Percentiles rank a stretch among this genome's conserved stretches.
These are phyloP conservation scores for Erebia ligea DNA, from an alignment of 2,888 invertebrate species.

Conservation along the genomic window DNA sequence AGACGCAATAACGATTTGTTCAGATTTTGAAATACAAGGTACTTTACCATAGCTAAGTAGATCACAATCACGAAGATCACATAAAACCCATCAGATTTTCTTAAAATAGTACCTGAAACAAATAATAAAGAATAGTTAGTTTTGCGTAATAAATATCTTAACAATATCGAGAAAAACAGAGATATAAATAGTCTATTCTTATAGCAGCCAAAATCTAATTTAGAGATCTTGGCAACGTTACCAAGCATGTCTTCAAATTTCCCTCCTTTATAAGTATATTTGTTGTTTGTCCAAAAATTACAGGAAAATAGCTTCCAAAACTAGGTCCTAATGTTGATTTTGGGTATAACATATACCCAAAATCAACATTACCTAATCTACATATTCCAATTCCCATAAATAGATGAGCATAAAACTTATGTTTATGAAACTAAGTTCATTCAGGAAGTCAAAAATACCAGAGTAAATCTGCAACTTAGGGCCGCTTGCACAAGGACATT, in stretches of 20 bases:
- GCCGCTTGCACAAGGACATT: too few relatives aligned
- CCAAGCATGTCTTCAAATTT: conserved; percentile 8
- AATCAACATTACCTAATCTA: too few relatives aligned
- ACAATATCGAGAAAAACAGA: not conserved
- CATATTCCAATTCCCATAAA: too few relatives aligned
- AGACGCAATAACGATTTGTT: not conserved
- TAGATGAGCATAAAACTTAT: too few relatives aligned
- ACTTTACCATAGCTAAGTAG: not conserved
- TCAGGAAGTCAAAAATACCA: too few relatives aligned
- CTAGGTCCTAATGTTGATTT: not conserved
- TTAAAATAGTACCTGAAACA: conserved; percentile 10
- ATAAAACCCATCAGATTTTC: not conserved
- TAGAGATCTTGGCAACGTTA: conserved; percentile 11
- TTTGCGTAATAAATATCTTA: not conserved
- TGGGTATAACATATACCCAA: not conserved
- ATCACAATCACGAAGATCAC: not conserved
- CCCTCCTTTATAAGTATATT: not conserved
- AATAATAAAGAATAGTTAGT: conserved; percentile 5
- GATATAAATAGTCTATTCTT: conserved; percentile 12
- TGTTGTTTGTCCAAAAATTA: not conserved
- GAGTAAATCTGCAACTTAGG: too few relatives aligned
- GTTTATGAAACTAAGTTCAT: too few relatives aligned
- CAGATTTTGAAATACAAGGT: not conserved
- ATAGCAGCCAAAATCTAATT: conserved; percentile 18
- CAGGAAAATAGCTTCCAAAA: not conserved